Conservation (phyloP, 2,888 invertebrate species). For the Cryptus armator region DNA sequence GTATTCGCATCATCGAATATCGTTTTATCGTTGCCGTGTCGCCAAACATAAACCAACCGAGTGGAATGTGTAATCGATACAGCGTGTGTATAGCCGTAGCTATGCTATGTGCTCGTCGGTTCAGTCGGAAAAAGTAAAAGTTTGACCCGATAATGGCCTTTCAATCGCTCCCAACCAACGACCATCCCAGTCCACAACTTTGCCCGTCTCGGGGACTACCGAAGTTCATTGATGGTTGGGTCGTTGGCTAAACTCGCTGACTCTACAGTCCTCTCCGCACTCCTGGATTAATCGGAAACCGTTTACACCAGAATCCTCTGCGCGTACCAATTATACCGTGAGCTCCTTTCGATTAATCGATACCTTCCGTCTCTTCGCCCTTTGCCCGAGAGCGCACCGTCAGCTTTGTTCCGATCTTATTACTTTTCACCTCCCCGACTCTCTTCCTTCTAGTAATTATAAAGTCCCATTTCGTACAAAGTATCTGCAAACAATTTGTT, state of each 20-base stretch:
- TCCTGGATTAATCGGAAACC: conserved; percentile 60
- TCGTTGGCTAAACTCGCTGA: conserved; percentile 41
- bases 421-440: neutral
- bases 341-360: conserved; percentile 40
- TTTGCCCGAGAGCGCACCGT: neutral
- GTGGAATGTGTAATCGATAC: conserved; percentile 59
- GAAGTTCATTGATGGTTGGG: conserved; percentile 44
- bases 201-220: conserved; percentile 41
- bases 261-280: conserved; percentile 39
- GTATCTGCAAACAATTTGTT: neutral
- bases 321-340: conserved; percentile 25
- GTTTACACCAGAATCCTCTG: conserved; percentile 41
- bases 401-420: conserved; percentile 6
- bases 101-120: conserved; percentile 4
- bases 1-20: conserved; percentile 39
- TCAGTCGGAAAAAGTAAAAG: conserved; percentile 67
- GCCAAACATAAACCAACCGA: conserved; percentile 27
- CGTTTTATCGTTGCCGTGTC: conserved; percentile 41
- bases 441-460: neutral
- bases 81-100: neutral
- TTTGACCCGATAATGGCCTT: conserved; percentile 69
- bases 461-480: neutral
- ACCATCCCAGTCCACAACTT: conserved; percentile 49
- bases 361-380: neutral
- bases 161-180: conserved; percentile 46